phyloP scores from a whole-genome alignment of 2,888 invertebrate genomes.

The Lingula anatina region DNA sequence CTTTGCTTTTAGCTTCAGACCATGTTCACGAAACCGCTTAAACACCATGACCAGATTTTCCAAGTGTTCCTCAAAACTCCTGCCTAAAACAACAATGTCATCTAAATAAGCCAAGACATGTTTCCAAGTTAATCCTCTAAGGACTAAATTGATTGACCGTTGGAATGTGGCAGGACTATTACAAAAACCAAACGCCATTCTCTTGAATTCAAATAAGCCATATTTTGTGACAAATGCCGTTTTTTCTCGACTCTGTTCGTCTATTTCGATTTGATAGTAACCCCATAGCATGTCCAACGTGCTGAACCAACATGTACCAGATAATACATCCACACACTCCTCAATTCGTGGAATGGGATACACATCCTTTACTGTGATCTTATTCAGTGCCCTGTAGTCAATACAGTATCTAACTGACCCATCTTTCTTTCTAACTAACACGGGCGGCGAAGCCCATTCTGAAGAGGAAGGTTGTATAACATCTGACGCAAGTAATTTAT shows the following conservation, averaged over 20 bases:
- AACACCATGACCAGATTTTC: neutral
- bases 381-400: constrained; percentile 6
- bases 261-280: constrained; percentile 7
- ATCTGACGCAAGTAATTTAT: no score
- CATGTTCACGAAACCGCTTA: neutral
- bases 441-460: no score
- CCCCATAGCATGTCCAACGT: constrained; percentile 4
- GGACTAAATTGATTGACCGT: constrained; percentile 2
- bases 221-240: constrained; percentile 11
- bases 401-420: constrained; percentile 6
- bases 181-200: constrained; percentile 7
- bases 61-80: neutral
- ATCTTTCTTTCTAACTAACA: no score
- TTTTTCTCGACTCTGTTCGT: constrained; percentile 5
- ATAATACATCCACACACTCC: neutral
- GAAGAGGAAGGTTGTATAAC: no score
- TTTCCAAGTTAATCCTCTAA: constrained; percentile 1
- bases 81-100: neutral
- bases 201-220: no score
- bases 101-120: neutral
- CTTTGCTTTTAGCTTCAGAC: neutral
- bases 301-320: no score
- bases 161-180: constrained; percentile 9
- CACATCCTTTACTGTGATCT: no score
- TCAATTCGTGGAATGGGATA: constrained; percentile 8